Base-by-base conservation (phyloP, 2,888 invertebrate genomes). In the Parnassius smintheus region DNA sequence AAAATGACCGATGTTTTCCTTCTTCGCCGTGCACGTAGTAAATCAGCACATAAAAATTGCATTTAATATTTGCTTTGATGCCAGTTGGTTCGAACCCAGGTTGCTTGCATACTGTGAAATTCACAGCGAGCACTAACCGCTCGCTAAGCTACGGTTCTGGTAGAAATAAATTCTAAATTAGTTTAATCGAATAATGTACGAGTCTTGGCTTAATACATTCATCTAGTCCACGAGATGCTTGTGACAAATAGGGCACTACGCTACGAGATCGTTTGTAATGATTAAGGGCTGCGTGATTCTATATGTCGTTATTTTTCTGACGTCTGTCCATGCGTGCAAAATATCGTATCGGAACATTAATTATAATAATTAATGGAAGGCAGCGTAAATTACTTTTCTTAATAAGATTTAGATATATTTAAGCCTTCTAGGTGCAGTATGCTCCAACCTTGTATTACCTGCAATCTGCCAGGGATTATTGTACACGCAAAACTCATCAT, bases 181-280 rank as follows among this genome's bases (percentile, higher is more conserved):
- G 25, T 58, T 35, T 59, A 64, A 64, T 59, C 56, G 56, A 64
- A 59, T 59, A 64, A 64, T 46, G 42, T 42, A 51, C 52, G 35
- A 45, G 18, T 44, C 11, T 50, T 35, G 45, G 59, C 13, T 13
- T 44, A 46, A 44, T 52, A 22, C 18, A 46, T 56, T 56, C 59
- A 51, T 46, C 59, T 50, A 54, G 62, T 55, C 57, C 55, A 64
- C 49, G 44, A 64, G 59, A 60, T 64, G 59, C 56, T 64, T 64
- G 59, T 59, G 48, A 59, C 64, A 64, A 60, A 59, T 64, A 60
- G 64, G 56, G 59, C 59, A 60, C 42, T 48, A 42, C 48, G 64
- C 42, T 48, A 42, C 48, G 64, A 51, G 59, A 46, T 56, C 56
- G 25, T 51, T 62, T 59, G 59, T 55, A 50, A 13, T 59, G 35